Evolutionary conservation across 2,797 vertebrate genomes (phyloP).

Genomic region (Rhynchotus rufescens): DNA sequence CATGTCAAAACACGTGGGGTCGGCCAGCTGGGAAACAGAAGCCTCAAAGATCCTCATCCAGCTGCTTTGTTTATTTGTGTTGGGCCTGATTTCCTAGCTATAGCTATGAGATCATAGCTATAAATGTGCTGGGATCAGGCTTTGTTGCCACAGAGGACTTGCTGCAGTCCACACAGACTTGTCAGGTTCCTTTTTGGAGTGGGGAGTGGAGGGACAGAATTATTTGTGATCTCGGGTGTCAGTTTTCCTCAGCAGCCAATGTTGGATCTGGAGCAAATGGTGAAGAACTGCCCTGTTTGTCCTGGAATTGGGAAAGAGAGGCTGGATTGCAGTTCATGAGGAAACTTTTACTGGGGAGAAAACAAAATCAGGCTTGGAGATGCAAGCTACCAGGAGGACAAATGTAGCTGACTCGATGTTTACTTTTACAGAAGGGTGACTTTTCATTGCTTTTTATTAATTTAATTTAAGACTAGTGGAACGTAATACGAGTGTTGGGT

Average conservation of each 20-base stretch:
- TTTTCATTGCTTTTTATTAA: not conserved
- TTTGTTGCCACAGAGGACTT: not conserved
- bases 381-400: not conserved
- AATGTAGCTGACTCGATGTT: not conserved
- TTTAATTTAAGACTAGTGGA: not conserved
- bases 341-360: not conserved
- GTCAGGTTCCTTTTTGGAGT: not conserved
- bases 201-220: not conserved
- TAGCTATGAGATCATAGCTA: not conserved
- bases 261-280: not conserved
- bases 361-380: not conserved
- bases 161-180: accelerated
- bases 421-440: not conserved
- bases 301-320: not conserved
- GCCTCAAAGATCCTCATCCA: not conserved
- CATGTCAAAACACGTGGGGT: not conserved
- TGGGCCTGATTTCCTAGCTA: not conserved
- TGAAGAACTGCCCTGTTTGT: not conserved
- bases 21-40: conserved; percentile 33
- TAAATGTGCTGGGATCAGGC: not conserved
- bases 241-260: not conserved
- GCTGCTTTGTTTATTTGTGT: conserved; percentile 11
- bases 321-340: not conserved
- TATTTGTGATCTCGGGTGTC: not conserved
- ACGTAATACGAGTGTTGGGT: not conserved